phyloP scores from a whole-genome alignment of 2,797 vertebrate species.

The Hirundo rustica region DNA sequence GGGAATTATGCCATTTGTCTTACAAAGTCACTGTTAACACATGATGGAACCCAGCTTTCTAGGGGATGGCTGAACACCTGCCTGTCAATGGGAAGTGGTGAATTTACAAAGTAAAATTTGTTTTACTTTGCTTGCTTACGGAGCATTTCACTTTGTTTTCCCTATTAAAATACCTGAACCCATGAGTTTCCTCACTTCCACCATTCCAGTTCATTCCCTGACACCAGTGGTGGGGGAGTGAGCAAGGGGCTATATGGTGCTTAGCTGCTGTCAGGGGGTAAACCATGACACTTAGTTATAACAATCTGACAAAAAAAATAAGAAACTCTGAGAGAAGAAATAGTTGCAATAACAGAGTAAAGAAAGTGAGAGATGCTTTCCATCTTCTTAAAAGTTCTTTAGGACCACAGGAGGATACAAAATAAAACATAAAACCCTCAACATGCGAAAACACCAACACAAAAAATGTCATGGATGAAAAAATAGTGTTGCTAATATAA shows the following conservation, averaged over 20 bases:
- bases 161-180: not conserved
- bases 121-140: not conserved
- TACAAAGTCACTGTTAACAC: not conserved
- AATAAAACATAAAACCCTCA: not conserved
- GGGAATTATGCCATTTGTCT: not conserved
- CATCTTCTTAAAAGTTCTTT: not conserved
- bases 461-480: not conserved
- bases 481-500: not conserved
- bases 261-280: not conserved
- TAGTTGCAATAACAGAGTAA: not conserved
- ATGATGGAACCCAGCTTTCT: fast-evolving
- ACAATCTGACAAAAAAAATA: not conserved
- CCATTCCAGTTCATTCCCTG: not conserved
- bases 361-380: not conserved
- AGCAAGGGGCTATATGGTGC: not conserved
- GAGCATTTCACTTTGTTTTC: not conserved
- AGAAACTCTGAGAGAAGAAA: not conserved
- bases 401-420: not conserved
- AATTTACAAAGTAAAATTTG: not conserved
- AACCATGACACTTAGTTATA: not conserved
- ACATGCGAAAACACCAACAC: not conserved
- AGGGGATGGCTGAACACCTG: no score
- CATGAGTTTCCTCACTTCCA: not conserved
- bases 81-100: not conserved
- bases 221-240: not conserved